Conservation (phyloP, 2,797 vertebrate species). For the Cirrhinus molitorella region DNA sequence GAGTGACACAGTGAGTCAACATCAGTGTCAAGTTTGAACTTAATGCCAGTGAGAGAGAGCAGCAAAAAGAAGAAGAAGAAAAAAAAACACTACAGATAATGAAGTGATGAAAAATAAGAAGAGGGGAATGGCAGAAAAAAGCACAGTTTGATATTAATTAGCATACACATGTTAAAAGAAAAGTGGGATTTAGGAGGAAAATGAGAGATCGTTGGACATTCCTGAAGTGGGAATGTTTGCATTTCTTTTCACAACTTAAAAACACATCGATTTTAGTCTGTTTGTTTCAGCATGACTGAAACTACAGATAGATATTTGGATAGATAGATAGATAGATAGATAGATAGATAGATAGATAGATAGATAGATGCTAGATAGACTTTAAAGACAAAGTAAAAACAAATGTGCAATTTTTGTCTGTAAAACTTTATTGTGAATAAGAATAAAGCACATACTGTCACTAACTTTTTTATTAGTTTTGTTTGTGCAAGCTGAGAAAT, state of each 20-base stretch:
- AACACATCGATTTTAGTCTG: neutral
- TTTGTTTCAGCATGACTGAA: neutral
- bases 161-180: neutral
- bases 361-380: too few relatives aligned
- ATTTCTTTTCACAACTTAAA: neutral
- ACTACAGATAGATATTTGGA: neutral
- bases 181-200: neutral
- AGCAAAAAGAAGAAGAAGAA: constrained; percentile 68
- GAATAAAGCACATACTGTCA: too few relatives aligned
- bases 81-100: constrained; percentile 75
- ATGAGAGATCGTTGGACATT: neutral
- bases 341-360: too few relatives aligned
- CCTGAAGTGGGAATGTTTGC: neutral
- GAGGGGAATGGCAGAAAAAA: constrained; percentile 69
- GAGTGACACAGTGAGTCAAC: constrained; percentile 85
- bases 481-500: too few relatives aligned
- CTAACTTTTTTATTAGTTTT: too few relatives aligned
- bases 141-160: constrained; percentile 35
- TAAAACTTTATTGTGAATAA: too few relatives aligned
- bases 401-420: too few relatives aligned
- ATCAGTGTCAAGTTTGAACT: constrained; percentile 88
- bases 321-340: neutral
- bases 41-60: constrained; percentile 79
- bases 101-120: constrained; percentile 75
- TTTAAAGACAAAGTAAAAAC: too few relatives aligned